Evolutionary conservation across 2,113 vertebrate genomes (phyloP).

Genomic region (Leucopsar rothschildi): DNA sequence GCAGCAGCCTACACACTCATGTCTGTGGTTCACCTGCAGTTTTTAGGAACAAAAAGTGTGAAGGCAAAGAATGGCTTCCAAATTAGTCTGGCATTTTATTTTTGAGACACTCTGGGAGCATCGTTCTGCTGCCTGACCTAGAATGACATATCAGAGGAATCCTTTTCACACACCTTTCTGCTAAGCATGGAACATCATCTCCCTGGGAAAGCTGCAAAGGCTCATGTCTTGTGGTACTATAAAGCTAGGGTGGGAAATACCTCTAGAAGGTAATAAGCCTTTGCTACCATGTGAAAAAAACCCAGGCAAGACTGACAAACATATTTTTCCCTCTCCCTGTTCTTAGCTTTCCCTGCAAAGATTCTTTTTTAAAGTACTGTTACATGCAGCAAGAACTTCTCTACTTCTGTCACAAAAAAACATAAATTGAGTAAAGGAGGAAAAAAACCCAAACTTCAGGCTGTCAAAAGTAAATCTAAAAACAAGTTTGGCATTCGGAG

Average conservation of each 20-base stretch:
- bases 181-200: neutral
- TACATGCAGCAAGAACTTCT: neutral
- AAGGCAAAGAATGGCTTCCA: neutral
- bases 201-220: neutral
- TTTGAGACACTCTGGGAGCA: neutral
- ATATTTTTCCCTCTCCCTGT: neutral
- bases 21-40: neutral
- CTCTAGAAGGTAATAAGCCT: neutral
- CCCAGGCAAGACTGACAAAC: neutral
- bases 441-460: neutral
- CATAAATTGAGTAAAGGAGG: neutral
- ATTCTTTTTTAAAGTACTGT: neutral
- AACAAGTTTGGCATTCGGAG: neutral
- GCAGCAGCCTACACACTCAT: neutral
- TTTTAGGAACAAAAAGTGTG: neutral
- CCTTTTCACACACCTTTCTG: neutral
- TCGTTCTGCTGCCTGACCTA: neutral
- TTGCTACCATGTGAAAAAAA: neutral
- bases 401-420: neutral
- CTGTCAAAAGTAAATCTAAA: neutral
- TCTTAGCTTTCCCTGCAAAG: neutral
- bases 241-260: neutral
- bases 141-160: constrained; percentile 20
- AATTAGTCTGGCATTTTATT: constrained; percentile 16
- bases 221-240: neutral